Conservation (phyloP, 2,888 invertebrate genomes). For the Dysmachus trigonus region DNA sequence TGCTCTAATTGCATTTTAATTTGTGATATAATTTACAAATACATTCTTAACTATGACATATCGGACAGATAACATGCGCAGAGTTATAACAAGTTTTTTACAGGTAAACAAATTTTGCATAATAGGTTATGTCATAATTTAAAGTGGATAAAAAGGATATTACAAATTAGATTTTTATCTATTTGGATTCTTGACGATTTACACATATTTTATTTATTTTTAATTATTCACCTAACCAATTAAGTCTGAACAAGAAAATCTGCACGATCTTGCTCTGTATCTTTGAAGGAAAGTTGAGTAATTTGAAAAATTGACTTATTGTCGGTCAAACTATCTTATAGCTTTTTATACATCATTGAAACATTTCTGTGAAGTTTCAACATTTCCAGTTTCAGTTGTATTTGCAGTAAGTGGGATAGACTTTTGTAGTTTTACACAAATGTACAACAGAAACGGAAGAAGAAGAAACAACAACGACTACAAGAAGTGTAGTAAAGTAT, state of each 20-base stretch:
- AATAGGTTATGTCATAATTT: too few relatives aligned
- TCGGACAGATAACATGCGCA: background rate
- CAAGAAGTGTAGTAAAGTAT: background rate
- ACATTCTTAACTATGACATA: too few relatives aligned
- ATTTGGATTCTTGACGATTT: background rate
- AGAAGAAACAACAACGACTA: background rate
- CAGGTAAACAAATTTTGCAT: background rate
- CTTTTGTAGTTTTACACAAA: background rate
- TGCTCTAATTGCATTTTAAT: too few relatives aligned
- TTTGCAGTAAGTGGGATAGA: background rate
- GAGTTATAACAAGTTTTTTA: background rate
- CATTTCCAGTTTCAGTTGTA: background rate
- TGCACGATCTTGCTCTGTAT: background rate
- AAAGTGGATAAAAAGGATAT: background rate
- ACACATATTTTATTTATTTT: background rate
- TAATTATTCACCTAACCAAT: background rate
- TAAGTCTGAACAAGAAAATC: background rate
- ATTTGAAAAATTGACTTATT: background rate
- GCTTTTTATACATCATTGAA: background rate
- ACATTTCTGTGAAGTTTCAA: background rate
- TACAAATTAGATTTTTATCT: background rate
- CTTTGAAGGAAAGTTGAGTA: background rate
- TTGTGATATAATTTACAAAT: too few relatives aligned
- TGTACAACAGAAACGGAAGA: background rate
- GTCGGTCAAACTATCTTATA: background rate